phyloP scores from a whole-genome alignment of 2,888 invertebrate genomes.

The Lepidocyrtoides sp. region DNA sequence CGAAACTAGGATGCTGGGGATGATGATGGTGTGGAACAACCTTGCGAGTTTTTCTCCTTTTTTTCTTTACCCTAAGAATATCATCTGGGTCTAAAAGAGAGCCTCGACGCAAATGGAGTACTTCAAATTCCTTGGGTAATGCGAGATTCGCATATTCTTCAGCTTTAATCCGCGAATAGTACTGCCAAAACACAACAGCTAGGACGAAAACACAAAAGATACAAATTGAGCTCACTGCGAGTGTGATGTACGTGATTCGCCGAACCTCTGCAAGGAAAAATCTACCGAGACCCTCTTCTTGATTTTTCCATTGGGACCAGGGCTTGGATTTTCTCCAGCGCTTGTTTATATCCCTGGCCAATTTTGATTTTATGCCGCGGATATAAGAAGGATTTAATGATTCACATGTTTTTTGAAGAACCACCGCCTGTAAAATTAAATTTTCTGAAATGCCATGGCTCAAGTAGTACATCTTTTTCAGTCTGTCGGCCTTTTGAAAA shows the following conservation, averaged over 20 bases:
- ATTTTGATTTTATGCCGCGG: background rate
- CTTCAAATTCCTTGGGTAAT: constrained; percentile 68
- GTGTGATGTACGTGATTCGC: background rate
- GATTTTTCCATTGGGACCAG: constrained; percentile 45
- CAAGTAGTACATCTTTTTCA: constrained; percentile 11
- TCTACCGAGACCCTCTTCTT: constrained; percentile 22
- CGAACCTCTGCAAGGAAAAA: background rate
- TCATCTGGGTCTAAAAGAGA: constrained; percentile 23
- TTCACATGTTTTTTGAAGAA: constrained; percentile 35
- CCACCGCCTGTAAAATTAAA: background rate
- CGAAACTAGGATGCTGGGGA: too few relatives aligned
- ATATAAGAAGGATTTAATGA: background rate
- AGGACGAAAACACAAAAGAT: constrained; percentile 37
- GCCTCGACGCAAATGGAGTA: constrained; percentile 39
- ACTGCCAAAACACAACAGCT: constrained; percentile 62
- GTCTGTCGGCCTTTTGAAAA: background rate
- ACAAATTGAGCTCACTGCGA: background rate
- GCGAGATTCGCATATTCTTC: constrained; percentile 72
- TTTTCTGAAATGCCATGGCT: constrained; percentile 2
- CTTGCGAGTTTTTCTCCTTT: too few relatives aligned
- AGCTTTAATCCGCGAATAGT: constrained; percentile 69
- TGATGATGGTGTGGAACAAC: too few relatives aligned
- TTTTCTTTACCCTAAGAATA: background rate
- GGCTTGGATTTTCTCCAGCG: constrained; percentile 13
- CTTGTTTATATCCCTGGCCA: constrained; percentile 57